These are phyloP conservation scores for Matsumyia berberina DNA, from an alignment of 2,888 invertebrate genomes.

Conservation along the genomic window DNA sequence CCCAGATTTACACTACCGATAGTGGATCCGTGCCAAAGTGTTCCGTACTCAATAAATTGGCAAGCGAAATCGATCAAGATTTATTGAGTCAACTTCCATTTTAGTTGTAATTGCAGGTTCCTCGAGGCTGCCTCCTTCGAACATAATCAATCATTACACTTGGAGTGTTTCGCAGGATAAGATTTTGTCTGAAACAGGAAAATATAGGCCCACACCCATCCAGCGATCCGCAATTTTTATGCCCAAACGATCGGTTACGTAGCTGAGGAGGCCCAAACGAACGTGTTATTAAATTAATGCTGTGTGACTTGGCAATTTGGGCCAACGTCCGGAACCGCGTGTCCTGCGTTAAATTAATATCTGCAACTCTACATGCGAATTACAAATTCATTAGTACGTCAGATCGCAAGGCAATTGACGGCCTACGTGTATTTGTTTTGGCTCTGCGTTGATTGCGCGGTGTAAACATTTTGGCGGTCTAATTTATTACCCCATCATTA, in stretches of 20 bases:
- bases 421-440: conserved; percentile 65
- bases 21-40: conserved; percentile 44
- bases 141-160: conserved; percentile 43
- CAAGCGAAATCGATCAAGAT: conserved; percentile 57
- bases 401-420: conserved; percentile 21
- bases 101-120: conserved; percentile 47
- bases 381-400: conserved; percentile 68
- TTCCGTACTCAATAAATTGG: conserved; percentile 49
- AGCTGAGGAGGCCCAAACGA: conserved; percentile 9
- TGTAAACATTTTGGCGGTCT: conserved; percentile 61
- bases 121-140: conserved; percentile 12
- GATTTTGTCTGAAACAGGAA: conserved; percentile 1
- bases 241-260: conserved; percentile 24
- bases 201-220: not conserved
- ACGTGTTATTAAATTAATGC: conserved; percentile 48
- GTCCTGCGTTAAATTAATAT: conserved; percentile 45
- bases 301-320: conserved; percentile 34
- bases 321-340: conserved; percentile 29
- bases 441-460: conserved; percentile 55
- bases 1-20: conserved; percentile 60
- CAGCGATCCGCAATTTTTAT: not conserved
- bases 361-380: conserved; percentile 30
- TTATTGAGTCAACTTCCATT: conserved; percentile 55
- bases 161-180: conserved; percentile 3
- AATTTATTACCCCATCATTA: conserved; percentile 64